Conservation (phyloP, 2,113 vertebrate species). For the Phyllostomus hastatus region DNA sequence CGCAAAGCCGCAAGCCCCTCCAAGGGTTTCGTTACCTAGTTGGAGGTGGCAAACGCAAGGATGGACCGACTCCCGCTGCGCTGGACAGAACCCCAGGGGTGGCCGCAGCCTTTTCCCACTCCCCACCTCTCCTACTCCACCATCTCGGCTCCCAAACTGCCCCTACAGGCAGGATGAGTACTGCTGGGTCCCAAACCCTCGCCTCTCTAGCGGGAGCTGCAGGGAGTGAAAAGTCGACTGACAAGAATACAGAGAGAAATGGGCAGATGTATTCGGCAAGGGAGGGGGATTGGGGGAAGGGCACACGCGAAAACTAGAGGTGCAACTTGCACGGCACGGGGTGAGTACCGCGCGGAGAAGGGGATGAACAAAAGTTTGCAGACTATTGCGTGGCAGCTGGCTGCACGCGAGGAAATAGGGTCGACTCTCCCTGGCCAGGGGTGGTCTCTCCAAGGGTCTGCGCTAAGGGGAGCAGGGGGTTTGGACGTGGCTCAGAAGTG, state of each 20-base stretch:
- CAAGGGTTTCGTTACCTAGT: constrained; percentile 9
- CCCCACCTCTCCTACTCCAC: constrained; percentile 54
- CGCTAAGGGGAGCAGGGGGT: neutral
- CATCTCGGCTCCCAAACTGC: neutral
- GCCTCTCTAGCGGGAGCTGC: constrained; percentile 17
- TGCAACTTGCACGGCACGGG: neutral
- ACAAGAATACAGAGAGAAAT: neutral
- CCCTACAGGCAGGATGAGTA: neutral
- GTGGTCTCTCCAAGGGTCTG: neutral
- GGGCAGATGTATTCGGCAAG: neutral
- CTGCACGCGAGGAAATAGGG: neutral
- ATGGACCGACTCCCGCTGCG: neutral
- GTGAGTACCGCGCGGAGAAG: neutral
- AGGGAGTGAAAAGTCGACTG: constrained; percentile 53
- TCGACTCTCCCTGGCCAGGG: neutral
- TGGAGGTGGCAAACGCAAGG: neutral
- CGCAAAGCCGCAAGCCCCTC: constrained; percentile 34
- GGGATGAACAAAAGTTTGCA: constrained; percentile 67
- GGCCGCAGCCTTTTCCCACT: neutral
- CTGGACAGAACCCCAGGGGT: neutral
- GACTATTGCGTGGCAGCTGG: neutral
- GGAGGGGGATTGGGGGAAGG: constrained; percentile 38
- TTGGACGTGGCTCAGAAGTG: neutral
- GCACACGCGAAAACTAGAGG: neutral
- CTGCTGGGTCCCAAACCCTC: constrained; percentile 41